These are phyloP conservation scores for Agrilus cyanescens DNA, from an alignment of 2,888 invertebrate species.

Conservation along the genomic window DNA sequence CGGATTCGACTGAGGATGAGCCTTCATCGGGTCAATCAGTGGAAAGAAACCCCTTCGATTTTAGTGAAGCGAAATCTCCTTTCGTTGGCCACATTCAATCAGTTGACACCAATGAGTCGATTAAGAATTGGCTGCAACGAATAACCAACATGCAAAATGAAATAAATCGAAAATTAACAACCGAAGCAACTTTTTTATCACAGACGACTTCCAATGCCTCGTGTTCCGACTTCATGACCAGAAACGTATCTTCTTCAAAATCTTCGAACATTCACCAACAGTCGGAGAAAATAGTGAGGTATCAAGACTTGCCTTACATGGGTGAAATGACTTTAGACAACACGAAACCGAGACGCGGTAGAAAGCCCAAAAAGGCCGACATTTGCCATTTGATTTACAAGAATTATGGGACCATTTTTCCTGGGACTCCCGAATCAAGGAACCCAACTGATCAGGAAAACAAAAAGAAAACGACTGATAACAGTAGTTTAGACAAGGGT, in stretches of 20 bases:
- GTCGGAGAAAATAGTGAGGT: slow-evolving; percentile 49
- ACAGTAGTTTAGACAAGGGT: slow-evolving; percentile 9
- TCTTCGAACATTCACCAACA: slow-evolving; percentile 28
- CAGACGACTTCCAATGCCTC: slow-evolving; percentile 1
- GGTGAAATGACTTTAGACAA: slow-evolving; percentile 85
- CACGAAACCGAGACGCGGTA: slow-evolving; percentile 71
- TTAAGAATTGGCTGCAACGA: slow-evolving; percentile 63
- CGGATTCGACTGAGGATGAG: slow-evolving; percentile 22
- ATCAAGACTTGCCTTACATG: slow-evolving; percentile 81
- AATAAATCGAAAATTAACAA: slow-evolving; percentile 30
- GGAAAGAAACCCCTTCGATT: neutral
- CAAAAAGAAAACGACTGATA: slow-evolving; percentile 10
- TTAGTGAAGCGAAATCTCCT: too few species aligned
- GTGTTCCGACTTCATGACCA: slow-evolving; percentile 11
- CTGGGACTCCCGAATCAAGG: slow-evolving; percentile 53
- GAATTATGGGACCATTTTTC: slow-evolving; percentile 79
- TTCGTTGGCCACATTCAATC: too few species aligned
- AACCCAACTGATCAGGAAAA: slow-evolving; percentile 38
- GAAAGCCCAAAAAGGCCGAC: slow-evolving; percentile 86
- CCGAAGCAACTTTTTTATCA: slow-evolving; percentile 9
- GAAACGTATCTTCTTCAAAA: slow-evolving; percentile 25
- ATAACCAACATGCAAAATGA: slow-evolving; percentile 62
- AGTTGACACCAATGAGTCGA: slow-evolving; percentile 46
- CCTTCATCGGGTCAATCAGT: slow-evolving; percentile 3
- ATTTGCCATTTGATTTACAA: slow-evolving; percentile 86